Base-by-base conservation (phyloP, 2,113 vertebrate species). In the Oceanodroma tethys region DNA sequence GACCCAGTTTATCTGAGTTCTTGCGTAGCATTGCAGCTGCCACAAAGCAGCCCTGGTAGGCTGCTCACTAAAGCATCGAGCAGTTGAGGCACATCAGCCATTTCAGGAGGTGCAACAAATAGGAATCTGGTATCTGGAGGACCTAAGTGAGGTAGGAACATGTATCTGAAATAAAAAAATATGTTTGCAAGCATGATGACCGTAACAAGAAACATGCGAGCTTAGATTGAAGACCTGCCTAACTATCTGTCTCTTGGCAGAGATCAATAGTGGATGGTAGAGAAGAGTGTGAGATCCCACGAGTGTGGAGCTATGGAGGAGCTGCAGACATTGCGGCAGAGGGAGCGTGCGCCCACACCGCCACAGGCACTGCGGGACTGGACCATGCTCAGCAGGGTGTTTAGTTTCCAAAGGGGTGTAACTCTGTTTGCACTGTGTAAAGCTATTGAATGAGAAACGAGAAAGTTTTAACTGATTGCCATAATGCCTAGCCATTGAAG, bases 311-410 rank as follows among this genome's bases (percentile, higher is more conserved):
- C 30, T 55, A 2, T 1, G 6, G 42, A 17, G 60, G 55, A 63
- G 38, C 68, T 47, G 56, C 36, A 22, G 84, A 5, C 15, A 3
- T 20, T 56, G 73, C 2, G 16, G 20, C 40, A 40, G 83, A 30
- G 55, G 25, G 19, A 60, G 34, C 1, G 1, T 40, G 27, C 1
- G 1, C 27, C 17, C 38, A 13, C 38, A 8, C 21, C 0, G 0
- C 65, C 14, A 4, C 8, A 8, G 43, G 38, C 53, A 12, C 48
- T 80, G 36, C 0, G 3, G 70, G 38, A 30, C 11, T 12, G 65
- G 34, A 21, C 38, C 2, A 0, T 13, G 66, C 79, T 75, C 52
- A 42, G 38, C 40, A 43, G 89, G 34, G 11, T 27, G 21, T 20
- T 80, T n/a, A 8, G 26, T 84, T 88, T 86, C 75, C 36, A 26